These are phyloP conservation scores for Drosophila merina DNA, from an alignment of 2,888 invertebrate species.

Conservation along the genomic window DNA sequence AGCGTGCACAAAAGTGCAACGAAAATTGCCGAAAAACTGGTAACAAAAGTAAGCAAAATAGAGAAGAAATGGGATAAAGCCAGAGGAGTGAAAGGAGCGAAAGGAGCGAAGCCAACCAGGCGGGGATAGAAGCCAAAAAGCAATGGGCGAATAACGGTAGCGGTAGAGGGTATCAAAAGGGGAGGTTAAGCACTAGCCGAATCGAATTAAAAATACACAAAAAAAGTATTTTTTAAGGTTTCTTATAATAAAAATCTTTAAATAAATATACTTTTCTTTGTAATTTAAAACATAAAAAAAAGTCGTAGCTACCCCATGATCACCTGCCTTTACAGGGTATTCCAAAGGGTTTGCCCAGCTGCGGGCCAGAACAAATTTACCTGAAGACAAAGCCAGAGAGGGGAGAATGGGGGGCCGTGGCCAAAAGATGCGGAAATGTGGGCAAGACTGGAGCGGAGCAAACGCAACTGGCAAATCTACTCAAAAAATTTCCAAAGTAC, in stretches of 20 bases:
- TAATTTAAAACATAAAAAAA: no score
- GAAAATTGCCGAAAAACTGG: constrained; percentile 70
- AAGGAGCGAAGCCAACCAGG: constrained; percentile 21
- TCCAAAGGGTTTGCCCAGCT: constrained; percentile 49
- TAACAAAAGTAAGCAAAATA: constrained; percentile 63
- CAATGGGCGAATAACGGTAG: neutral
- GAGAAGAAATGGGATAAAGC: constrained; percentile 6
- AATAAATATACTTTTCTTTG: no score
- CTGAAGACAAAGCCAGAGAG: constrained; percentile 50
- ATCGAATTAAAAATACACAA: neutral
- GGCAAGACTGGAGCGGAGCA: constrained; percentile 1
- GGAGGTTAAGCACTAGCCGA: neutral
- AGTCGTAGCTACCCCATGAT: neutral
- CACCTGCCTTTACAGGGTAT: constrained; percentile 7
- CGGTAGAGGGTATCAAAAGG: neutral
- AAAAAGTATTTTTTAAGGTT: neutral
- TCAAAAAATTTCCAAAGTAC: constrained; percentile 61
- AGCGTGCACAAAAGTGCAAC: constrained; percentile 73
- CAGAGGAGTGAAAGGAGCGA: neutral
- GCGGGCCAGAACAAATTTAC: constrained; percentile 66
- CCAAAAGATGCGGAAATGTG: neutral
- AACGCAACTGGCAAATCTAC: constrained; percentile 54
- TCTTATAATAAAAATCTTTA: no score
- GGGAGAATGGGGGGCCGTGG: neutral
- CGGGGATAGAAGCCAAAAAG: constrained; percentile 27